Conservation (phyloP, 1,140 invertebrate genomes). For the Pygmarrhopalites habei region DNA sequence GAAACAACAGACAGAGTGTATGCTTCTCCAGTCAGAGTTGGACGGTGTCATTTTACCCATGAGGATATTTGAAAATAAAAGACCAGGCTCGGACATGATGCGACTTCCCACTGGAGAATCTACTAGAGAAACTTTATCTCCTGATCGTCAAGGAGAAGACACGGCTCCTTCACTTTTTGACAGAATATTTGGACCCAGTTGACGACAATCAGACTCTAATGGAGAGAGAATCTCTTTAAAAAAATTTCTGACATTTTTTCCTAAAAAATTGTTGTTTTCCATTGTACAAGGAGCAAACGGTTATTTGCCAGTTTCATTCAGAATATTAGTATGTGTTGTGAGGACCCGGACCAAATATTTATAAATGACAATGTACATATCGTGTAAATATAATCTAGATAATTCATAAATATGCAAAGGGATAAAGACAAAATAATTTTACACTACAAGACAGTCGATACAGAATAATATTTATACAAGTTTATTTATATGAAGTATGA, state of each 20-base stretch:
- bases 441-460: background rate
- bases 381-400: too few relatives aligned
- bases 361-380: too few relatives aligned
- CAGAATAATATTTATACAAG: background rate
- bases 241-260: too few relatives aligned
- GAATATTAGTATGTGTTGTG: too few relatives aligned
- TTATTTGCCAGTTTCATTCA: too few relatives aligned
- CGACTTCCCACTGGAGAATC: background rate
- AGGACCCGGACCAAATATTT: too few relatives aligned
- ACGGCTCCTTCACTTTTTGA: background rate
- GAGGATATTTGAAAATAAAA: slow-evolving; percentile 18
- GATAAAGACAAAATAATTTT: background rate
- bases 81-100: background rate
- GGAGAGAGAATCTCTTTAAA: too few relatives aligned
- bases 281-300: too few relatives aligned
- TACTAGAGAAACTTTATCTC: background rate
- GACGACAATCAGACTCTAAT: too few relatives aligned
- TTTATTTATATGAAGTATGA: background rate
- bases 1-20: slow-evolving; percentile 34
- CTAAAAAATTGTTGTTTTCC: too few relatives aligned
- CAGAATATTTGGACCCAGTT: background rate
- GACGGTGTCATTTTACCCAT: slow-evolving; percentile 21
- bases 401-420: too few relatives aligned
- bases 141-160: background rate
- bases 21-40: slow-evolving; percentile 19